Evolutionary conservation across 2,113 vertebrate genomes (phyloP).

Genomic region (Abramis brama): DNA sequence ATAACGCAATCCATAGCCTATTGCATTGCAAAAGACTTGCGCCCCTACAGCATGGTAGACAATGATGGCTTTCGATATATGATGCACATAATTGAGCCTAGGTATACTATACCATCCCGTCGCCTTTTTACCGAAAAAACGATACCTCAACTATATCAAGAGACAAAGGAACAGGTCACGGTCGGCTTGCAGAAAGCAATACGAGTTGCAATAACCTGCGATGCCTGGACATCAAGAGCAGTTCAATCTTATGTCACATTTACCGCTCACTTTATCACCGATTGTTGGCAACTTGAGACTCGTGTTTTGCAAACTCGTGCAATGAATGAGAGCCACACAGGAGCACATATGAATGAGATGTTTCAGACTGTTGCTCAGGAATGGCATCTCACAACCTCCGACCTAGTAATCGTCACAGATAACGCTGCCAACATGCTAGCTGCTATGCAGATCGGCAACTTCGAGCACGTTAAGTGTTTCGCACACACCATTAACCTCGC

Average conservation of each 20-base stretch:
- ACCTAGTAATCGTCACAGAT: slow-evolving; percentile 38
- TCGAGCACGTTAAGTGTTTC: slow-evolving; percentile 22
- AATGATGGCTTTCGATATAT: slow-evolving; percentile 30
- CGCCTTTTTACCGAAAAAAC: slow-evolving; percentile 22
- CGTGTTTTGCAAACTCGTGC: slow-evolving; percentile 8
- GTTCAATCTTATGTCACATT: neutral
- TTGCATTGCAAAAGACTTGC: slow-evolving; percentile 44
- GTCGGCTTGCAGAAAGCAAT: no score
- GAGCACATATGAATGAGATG: neutral
- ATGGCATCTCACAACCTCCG: neutral
- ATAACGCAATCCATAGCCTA: slow-evolving; percentile 10
- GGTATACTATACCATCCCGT: slow-evolving; percentile 14
- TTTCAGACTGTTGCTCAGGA: slow-evolving; percentile 3
- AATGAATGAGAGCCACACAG: slow-evolving; percentile 33
- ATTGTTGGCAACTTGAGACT: neutral
- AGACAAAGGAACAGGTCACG: neutral
- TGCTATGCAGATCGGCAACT: neutral
- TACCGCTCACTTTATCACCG: neutral
- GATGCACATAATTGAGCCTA: slow-evolving; percentile 30
- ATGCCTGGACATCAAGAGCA: slow-evolving; percentile 28
- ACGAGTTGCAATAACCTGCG: neutral
- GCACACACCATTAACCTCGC: slow-evolving; percentile 31
- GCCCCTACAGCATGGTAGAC: slow-evolving; percentile 31
- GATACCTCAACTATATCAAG: slow-evolving; percentile 36
- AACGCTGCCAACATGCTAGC: slow-evolving; percentile 37